These are phyloP conservation scores for Apodemia mormo DNA, from an alignment of 2,888 invertebrate genomes.

Conservation along the genomic window DNA sequence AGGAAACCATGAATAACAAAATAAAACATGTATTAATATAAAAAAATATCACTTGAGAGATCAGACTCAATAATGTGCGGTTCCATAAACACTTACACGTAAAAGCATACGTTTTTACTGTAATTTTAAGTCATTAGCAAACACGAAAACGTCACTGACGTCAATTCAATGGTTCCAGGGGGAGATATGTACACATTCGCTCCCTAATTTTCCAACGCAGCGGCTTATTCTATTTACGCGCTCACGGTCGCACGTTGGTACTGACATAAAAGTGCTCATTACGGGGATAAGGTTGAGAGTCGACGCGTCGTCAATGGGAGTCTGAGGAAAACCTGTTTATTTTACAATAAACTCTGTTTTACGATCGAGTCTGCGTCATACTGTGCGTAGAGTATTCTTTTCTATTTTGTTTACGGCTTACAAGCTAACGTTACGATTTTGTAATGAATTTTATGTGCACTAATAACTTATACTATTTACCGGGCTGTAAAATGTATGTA, in stretches of 20 bases:
- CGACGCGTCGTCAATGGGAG: constrained; percentile 54
- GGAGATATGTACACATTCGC: neutral
- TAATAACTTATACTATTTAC: neutral
- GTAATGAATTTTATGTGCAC: neutral
- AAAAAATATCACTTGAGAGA: neutral
- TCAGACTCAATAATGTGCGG: neutral
- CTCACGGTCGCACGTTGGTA: constrained; percentile 29
- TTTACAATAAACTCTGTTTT: constrained; percentile 58
- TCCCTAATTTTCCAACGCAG: constrained; percentile 14
- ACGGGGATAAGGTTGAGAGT: constrained; percentile 43
- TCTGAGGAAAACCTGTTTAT: constrained; percentile 55
- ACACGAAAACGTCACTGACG: constrained; percentile 7
- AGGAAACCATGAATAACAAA: no score
- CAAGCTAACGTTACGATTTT: neutral
- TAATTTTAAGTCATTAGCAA: constrained; percentile 17
- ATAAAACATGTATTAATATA: neutral
- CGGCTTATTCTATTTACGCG: constrained; percentile 24
- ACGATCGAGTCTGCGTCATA: constrained; percentile 42
- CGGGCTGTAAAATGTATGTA: neutral
- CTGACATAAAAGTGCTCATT: constrained; percentile 50
- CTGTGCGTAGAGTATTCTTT: constrained; percentile 13
- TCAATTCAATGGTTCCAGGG: constrained; percentile 12
- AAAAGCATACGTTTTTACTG: constrained; percentile 6
- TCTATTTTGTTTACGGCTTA: neutral
- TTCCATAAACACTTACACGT: neutral